Evolutionary conservation across 2,113 vertebrate genomes (phyloP).

Genomic region (Zosterops hypoxanthus): DNA sequence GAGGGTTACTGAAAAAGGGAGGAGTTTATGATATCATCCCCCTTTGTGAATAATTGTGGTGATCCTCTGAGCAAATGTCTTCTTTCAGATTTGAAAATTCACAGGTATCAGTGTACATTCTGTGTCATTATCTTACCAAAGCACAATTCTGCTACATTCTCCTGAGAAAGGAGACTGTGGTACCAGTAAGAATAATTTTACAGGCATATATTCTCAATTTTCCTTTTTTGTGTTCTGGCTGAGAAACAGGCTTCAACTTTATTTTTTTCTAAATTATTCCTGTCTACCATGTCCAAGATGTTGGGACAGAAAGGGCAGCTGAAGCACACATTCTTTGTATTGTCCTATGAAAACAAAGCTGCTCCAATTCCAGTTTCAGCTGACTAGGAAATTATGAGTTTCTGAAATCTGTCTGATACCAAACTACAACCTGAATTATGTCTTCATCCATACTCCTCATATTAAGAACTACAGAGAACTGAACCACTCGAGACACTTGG

Average conservation of each 20-base stretch:
- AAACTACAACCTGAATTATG: background rate
- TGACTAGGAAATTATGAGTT: background rate
- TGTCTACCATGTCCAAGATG: background rate
- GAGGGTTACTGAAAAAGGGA: background rate
- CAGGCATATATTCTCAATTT: background rate
- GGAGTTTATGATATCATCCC: fast-evolving
- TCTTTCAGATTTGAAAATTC: background rate
- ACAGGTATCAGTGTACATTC: background rate
- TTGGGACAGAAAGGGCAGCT: background rate
- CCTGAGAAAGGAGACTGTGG: background rate
- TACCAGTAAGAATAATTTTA: background rate
- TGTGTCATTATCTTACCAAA: background rate
- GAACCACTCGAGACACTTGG: background rate
- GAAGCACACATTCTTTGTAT: background rate
- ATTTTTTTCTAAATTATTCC: background rate
- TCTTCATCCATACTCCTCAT: background rate
- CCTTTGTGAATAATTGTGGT: background rate
- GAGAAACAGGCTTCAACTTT: background rate
- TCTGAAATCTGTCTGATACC: background rate
- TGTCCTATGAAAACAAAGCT: background rate
- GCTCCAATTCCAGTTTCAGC: background rate
- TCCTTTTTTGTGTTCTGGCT: background rate
- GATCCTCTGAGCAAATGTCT: background rate
- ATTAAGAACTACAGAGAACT: background rate
- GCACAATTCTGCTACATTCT: background rate